Evolutionary conservation across 2,113 vertebrate genomes (phyloP).

Genomic region (Aegotheles bennettii): DNA sequence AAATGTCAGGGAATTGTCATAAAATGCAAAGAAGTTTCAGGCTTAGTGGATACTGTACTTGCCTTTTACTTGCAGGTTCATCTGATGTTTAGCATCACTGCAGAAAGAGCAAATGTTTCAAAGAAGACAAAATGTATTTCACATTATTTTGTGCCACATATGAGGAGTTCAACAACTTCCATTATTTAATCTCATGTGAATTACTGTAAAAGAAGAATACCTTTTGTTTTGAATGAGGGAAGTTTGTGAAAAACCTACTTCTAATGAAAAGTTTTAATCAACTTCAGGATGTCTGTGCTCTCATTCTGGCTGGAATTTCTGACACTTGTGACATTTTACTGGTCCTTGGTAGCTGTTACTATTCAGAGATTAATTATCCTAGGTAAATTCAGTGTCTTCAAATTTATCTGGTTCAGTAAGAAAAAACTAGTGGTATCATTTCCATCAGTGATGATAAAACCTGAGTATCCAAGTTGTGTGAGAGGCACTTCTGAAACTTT

Average conservation of each 20-base stretch:
- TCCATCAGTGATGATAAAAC: background rate
- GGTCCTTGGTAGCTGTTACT: background rate
- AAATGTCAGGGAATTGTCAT: slow-evolving; percentile 25
- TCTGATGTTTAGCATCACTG: background rate
- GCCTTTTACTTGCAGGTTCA: background rate
- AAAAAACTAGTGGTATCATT: background rate
- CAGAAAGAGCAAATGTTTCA: background rate
- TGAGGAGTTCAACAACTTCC: background rate
- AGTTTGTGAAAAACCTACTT: background rate
- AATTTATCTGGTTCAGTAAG: background rate
- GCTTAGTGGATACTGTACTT: background rate
- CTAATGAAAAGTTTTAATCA: background rate
- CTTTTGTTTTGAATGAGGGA: background rate
- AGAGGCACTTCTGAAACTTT: background rate
- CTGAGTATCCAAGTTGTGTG: background rate
- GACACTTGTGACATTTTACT: background rate
- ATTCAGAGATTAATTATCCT: background rate
- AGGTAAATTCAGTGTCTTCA: background rate
- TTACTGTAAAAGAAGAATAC: background rate
- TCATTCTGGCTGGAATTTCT: background rate
- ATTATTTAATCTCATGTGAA: background rate
- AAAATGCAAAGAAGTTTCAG: background rate
- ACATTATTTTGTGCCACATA: background rate
- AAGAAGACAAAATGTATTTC: background rate
- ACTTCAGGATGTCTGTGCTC: background rate